Conservation (phyloP, 1,140 invertebrate genomes). For the Yoshiicerus persimilis region DNA sequence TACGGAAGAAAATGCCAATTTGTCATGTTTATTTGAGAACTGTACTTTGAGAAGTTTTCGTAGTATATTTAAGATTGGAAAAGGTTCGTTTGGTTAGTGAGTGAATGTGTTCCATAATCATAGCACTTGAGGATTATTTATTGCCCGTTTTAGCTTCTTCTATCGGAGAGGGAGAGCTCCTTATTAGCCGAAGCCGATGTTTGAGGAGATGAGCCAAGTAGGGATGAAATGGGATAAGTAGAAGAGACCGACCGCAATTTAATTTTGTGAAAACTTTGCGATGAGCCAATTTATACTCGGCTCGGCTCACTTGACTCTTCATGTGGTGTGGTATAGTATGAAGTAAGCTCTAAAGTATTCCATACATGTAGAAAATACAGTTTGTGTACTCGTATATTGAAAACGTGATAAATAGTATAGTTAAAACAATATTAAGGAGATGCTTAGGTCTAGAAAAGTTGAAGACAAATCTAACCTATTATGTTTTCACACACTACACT, state of each 20-base stretch:
- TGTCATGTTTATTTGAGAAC: not conserved
- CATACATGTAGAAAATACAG: not conserved
- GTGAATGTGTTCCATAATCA: conserved; percentile 3
- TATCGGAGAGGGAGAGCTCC: not conserved
- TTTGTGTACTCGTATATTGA: not conserved
- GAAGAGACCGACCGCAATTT: not conserved
- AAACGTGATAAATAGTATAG: not conserved
- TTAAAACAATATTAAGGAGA: not conserved
- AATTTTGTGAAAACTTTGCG: not conserved
- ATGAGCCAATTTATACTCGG: not conserved
- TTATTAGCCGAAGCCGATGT: conserved; percentile 3
- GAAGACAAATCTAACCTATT: not conserved
- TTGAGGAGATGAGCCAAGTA: not conserved
- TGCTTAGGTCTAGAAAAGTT: not conserved
- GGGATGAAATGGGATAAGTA: not conserved
- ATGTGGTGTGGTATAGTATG: no score
- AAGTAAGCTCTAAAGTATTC: no score
- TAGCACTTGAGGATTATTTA: not conserved
- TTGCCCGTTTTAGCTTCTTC: not conserved
- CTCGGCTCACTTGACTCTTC: no score
- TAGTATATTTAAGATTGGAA: not conserved
- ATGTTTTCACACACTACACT: not conserved
- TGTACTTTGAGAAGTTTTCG: not conserved
- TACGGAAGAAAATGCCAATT: not conserved
- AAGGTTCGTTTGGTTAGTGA: not conserved